These are phyloP conservation scores for Aythya fuligula DNA, from an alignment of 2,797 vertebrate genomes.

Conservation along the genomic window DNA sequence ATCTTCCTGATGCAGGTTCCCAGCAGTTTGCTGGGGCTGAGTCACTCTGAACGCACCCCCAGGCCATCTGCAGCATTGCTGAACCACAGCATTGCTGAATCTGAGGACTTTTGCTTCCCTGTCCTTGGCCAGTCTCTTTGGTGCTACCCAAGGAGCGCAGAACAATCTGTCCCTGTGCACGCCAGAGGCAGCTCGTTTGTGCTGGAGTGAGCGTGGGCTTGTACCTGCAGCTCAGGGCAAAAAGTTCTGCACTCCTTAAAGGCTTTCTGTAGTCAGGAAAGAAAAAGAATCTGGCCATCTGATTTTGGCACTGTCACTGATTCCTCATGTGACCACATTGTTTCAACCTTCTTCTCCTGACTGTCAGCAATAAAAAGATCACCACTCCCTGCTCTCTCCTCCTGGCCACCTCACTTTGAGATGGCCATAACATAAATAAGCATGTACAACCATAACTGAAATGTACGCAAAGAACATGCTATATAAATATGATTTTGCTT, in stretches of 20 bases:
- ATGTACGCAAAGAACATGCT: background rate
- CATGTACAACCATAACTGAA: background rate
- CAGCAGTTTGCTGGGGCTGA: background rate
- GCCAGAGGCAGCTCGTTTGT: background rate
- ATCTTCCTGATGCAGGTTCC: background rate
- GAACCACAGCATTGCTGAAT: background rate
- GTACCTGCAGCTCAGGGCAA: background rate
- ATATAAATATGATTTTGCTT: background rate
- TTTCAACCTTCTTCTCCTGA: background rate
- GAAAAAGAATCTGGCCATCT: background rate
- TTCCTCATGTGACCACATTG: rapidly evolving
- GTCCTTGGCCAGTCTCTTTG: background rate
- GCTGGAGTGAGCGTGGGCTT: background rate
- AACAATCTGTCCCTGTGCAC: background rate
- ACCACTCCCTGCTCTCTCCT: background rate
- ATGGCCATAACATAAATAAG: background rate
- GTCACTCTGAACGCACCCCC: background rate
- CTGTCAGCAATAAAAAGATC: background rate
- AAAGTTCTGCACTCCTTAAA: background rate
- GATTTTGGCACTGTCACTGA: background rate
- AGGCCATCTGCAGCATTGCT: background rate
- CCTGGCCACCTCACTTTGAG: background rate
- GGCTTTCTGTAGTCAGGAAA: background rate
- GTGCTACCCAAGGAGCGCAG: background rate
- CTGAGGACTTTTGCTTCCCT: background rate